Conservation (phyloP, 2,113 vertebrate species). For the Gobius niger region DNA sequence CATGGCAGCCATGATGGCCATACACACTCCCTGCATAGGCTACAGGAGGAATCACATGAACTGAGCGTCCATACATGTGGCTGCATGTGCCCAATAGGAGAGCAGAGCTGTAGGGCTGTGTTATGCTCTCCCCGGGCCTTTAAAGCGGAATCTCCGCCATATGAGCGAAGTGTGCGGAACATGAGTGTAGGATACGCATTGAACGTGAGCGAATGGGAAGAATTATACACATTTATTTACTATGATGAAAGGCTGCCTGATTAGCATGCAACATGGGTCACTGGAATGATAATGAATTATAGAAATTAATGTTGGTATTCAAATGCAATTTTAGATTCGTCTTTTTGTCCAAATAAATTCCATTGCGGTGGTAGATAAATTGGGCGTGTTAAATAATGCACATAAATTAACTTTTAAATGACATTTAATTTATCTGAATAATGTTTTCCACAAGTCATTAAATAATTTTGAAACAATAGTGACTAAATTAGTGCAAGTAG, state of each 20-base stretch:
- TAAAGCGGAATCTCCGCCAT: constrained; percentile 30
- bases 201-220: constrained; percentile 26
- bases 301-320: not conserved
- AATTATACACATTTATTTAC: not conserved
- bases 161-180: constrained; percentile 1
- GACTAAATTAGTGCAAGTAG: too few species aligned
- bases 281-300: not conserved
- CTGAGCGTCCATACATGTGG: constrained; percentile 50
- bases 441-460: constrained; percentile 7
- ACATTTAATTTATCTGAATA: constrained; percentile 7
- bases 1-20: constrained; percentile 71
- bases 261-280: not conserved
- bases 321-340: constrained; percentile 5
- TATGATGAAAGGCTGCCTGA: not conserved
- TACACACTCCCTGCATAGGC: constrained; percentile 40
- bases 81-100: constrained; percentile 32
- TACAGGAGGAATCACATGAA: constrained; percentile 49
- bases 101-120: constrained; percentile 16
- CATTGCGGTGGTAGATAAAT: not conserved
- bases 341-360: constrained; percentile 1
- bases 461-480: not conserved
- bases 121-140: constrained; percentile 19
- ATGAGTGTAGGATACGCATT: constrained; percentile 18
- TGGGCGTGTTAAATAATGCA: constrained; percentile 8
- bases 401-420: not conserved